phyloP scores from a whole-genome alignment of 2,888 invertebrate genomes.

The Celastrina argiolus region DNA sequence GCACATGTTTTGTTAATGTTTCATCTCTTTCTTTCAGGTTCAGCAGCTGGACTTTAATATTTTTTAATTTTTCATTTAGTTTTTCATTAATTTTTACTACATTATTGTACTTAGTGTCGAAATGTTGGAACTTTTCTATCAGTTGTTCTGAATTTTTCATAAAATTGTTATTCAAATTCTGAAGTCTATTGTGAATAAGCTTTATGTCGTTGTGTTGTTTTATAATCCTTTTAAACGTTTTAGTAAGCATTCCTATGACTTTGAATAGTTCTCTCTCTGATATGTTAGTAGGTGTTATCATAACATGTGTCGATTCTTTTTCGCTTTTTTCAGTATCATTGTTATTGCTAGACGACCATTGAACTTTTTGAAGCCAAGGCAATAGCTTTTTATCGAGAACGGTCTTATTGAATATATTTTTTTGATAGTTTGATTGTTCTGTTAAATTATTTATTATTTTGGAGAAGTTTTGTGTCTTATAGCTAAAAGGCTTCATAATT shows the following conservation, averaged over 20 bases:
- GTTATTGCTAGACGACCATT: neutral
- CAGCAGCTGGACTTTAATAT: slow-evolving; percentile 45
- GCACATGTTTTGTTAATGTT: slow-evolving; percentile 48
- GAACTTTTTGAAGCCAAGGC: slow-evolving; percentile 50
- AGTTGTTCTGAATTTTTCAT: slow-evolving; percentile 43
- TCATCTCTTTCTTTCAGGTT: slow-evolving; percentile 48
- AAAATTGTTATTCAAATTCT: slow-evolving; percentile 48
- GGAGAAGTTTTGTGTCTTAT: neutral
- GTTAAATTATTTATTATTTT: slow-evolving; percentile 28
- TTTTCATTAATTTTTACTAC: slow-evolving; percentile 49
- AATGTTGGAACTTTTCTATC: slow-evolving; percentile 50
- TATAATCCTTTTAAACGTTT: slow-evolving; percentile 64
- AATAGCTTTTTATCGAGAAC: slow-evolving; percentile 47
- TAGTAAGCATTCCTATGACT: slow-evolving; percentile 60
- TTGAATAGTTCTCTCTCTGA: slow-evolving; percentile 60
- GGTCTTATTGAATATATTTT: slow-evolving; percentile 39
- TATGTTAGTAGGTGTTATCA: slow-evolving; percentile 44
- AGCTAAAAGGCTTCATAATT: slow-evolving; percentile 3
- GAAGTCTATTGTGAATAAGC: slow-evolving; percentile 49
- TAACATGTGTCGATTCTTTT: slow-evolving; percentile 46
- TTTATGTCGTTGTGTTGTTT: slow-evolving; percentile 62
- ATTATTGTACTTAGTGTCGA: slow-evolving; percentile 52
- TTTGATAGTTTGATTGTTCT: slow-evolving; percentile 43
- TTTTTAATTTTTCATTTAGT: slow-evolving; percentile 45
- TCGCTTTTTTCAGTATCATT: slow-evolving; percentile 26